A percentile compares a stretch with the other conserved stretches of the same genome.
Evolutionary conservation across 2,888 invertebrate species (phyloP).

Genomic region (Cataglyphis livida): DNA sequence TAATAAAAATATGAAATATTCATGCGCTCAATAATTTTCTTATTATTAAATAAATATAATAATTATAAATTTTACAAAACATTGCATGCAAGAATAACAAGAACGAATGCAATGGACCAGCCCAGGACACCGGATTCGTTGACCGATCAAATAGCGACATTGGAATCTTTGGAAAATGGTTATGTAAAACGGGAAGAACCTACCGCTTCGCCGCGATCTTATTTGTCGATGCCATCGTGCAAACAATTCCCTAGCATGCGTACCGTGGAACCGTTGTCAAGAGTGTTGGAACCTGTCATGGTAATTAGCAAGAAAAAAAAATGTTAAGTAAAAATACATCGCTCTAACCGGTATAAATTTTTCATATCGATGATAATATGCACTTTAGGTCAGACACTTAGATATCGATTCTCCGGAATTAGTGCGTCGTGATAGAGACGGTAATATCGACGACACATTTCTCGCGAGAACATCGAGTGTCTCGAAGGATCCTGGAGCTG

Average conservation of each 20-base stretch:
- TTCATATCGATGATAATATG: background rate
- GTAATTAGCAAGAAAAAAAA: conserved; percentile 84
- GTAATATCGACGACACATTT: conserved; percentile 80
- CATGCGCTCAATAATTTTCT: background rate
- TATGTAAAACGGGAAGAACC: conserved; percentile 76
- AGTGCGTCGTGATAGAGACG: conserved; percentile 68
- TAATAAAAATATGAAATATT: background rate
- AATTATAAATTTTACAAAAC: conserved; percentile 6
- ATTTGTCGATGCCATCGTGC: conserved; percentile 94
- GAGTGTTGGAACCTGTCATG: conserved; percentile 92
- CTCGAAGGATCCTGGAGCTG: conserved; percentile 91
- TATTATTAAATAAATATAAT: background rate
- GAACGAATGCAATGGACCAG: conserved; percentile 76
- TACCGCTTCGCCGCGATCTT: conserved; percentile 89
- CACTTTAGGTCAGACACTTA: conserved; percentile 79
- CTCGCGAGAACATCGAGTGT: conserved; percentile 90
- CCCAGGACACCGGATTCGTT: conserved; percentile 79
- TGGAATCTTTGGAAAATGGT: conserved; percentile 78
- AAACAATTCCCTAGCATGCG: conserved; percentile 94
- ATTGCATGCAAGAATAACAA: conserved; percentile 67
- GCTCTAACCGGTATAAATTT: background rate
- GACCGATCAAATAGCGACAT: conserved; percentile 70
- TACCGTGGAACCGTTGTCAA: conserved; percentile 91
- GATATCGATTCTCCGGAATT: conserved; percentile 82
- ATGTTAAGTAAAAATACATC: background rate